Base-by-base conservation (phyloP, 1,140 invertebrate species). In the Drosophila sechellia region DNA sequence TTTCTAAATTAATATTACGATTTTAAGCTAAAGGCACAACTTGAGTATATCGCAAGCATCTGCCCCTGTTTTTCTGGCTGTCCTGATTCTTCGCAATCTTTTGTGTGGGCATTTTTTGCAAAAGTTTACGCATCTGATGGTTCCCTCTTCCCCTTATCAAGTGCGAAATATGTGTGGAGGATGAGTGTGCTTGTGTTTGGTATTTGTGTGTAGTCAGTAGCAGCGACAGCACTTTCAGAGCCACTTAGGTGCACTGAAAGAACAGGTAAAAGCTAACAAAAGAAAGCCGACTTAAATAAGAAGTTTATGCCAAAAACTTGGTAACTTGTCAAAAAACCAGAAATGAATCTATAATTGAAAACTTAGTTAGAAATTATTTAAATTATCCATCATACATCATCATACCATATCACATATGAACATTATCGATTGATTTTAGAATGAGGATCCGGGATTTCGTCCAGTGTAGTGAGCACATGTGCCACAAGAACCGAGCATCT, bases 401-500 rank as follows among this genome's bases (percentile, higher is more conserved):
- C 25, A 27, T 31, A 3, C 8, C 31, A 31, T 31, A 31, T 31
- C 8, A 31, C 5, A 27, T 27, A 27, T 27, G 6, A 5, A 6
- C n/a, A 10, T 42, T 43, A 17, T 1, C 3, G 10, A 12, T 43
- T 3, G 3, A 43, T 20, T 43, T 10, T 11, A 43, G 4, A 20
- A 2, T 3, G 20, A 20, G 10, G 0, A 1, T 1, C 11, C 4
- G 2, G 3, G 17, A 10, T 43, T 59, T 58, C 13, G 0, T 15
- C 20, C 13, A 42, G 59, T 63, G 59, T 60, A 39, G 49, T 56
- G 59, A 74, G 83, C 83, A 87, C 84, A 87, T 87, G 83, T 83
- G 83, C 83, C 71, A 46, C 83, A 87, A 87, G 78, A 86, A 81
- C 57, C 63, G 74, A 77, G 77, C 61, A 80, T 63, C 78, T 76